These are phyloP conservation scores for Chaenocephalus aceratus DNA, from an alignment of 2,113 vertebrate species.

Conservation along the genomic window DNA sequence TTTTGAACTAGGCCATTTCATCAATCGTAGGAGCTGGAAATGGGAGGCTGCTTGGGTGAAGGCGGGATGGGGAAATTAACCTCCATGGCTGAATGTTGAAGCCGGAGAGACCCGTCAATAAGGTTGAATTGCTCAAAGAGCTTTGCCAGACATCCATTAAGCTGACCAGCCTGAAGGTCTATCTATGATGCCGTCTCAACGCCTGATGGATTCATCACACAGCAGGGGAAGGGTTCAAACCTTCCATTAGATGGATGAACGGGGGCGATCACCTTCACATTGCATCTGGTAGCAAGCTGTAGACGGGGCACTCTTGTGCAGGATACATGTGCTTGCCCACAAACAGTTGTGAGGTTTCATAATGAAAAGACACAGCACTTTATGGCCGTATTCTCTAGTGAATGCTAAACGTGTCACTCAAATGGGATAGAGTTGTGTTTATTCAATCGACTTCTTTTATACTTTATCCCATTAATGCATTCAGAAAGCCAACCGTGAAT, in stretches of 20 bases:
- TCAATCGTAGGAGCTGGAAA: not conserved
- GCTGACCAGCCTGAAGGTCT: constrained; percentile 1
- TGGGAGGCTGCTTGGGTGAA: not conserved
- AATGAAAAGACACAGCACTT: not conserved
- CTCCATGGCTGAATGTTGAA: not conserved
- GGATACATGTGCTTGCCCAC: not conserved
- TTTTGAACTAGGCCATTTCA: not conserved
- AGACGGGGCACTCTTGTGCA: not conserved
- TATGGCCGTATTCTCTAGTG: not conserved
- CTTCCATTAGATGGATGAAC: not conserved
- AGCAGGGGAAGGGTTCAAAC: not conserved
- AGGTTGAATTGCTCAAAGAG: not conserved
- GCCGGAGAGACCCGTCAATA: not conserved
- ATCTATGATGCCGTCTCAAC: not conserved
- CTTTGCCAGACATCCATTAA: not conserved
- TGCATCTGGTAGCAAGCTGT: not conserved
- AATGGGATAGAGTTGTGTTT: not conserved
- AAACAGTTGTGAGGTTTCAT: not conserved
- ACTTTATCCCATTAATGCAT: not conserved
- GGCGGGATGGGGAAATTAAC: not conserved
- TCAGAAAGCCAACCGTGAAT: not conserved
- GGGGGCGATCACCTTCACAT: not conserved
- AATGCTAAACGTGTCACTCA: not conserved
- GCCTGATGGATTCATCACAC: not conserved
- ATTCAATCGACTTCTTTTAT: not conserved